phyloP scores from a whole-genome alignment of 2,113 vertebrate species.

The Benitochromis conjunctus region DNA sequence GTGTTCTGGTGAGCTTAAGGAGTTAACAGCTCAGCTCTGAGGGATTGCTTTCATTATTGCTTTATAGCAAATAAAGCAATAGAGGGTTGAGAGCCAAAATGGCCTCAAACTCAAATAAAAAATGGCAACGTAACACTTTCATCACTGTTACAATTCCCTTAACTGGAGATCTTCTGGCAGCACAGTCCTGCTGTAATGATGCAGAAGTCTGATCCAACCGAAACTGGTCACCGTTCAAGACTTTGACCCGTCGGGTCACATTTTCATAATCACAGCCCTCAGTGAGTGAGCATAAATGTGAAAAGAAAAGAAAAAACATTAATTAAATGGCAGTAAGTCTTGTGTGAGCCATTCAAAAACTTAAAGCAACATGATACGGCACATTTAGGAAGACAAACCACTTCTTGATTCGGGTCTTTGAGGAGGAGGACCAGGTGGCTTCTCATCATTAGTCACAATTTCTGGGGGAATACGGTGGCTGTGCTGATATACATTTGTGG shows the following conservation, averaged over 20 bases:
- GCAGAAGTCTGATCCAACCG: neutral
- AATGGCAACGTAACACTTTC: neutral
- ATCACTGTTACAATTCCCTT: neutral
- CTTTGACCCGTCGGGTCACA: neutral
- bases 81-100: conserved; percentile 10
- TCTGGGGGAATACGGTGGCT: neutral
- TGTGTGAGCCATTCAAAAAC: neutral
- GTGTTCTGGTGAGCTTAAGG: conserved; percentile 31
- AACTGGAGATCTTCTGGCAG: neutral
- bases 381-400: neutral
- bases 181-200: neutral
- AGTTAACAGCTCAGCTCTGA: conserved; percentile 33
- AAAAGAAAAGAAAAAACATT: neutral
- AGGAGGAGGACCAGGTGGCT: neutral
- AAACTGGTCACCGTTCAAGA: neutral
- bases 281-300: neutral
- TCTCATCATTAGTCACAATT: neutral
- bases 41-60: conserved; percentile 6
- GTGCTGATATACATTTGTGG: neutral
- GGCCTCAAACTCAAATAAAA: conserved; percentile 12
- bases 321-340: neutral
- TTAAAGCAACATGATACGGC: neutral
- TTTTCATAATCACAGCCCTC: conserved; percentile 1
- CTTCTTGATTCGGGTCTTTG: neutral
- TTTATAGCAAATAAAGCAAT: conserved; percentile 25